phyloP scores from a whole-genome alignment of 2,113 vertebrate genomes.

The Hemiscyllium ocellatum region DNA sequence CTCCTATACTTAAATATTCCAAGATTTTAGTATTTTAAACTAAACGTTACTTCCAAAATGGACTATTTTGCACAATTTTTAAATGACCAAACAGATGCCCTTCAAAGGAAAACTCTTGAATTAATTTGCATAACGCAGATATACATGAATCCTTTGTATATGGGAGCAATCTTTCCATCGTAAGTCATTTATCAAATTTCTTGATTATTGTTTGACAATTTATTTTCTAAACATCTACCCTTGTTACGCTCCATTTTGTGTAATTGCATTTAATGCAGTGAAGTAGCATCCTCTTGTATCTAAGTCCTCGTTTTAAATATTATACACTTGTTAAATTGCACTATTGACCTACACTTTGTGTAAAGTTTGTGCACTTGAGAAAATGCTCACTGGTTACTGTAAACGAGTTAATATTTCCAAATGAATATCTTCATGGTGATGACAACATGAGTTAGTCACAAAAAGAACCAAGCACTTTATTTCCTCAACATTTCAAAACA shows the following conservation, averaged over 20 bases:
- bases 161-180: not conserved
- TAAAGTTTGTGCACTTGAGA: not conserved
- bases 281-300: not conserved
- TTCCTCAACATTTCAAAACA: conserved; percentile 6
- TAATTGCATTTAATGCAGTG: conserved; percentile 7
- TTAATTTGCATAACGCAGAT: not conserved
- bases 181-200: not conserved
- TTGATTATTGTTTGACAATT: not conserved
- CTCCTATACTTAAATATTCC: not conserved
- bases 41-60: conserved; percentile 3
- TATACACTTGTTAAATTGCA: conserved; percentile 8
- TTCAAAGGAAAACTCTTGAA: not conserved
- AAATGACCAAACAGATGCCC: not conserved
- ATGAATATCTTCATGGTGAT: not conserved
- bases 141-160: not conserved
- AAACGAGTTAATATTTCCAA: not conserved
- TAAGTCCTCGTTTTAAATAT: not conserved
- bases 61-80: not conserved
- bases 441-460: conserved; percentile 3
- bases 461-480: conserved; percentile 14
- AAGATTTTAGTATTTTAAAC: not conserved
- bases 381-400: conserved; percentile 12
- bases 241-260: not conserved
- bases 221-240: not conserved
- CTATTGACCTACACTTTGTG: not conserved